These are phyloP conservation scores for Mirounga angustirostris DNA, from an alignment of 2,113 vertebrate species.

Conservation along the genomic window DNA sequence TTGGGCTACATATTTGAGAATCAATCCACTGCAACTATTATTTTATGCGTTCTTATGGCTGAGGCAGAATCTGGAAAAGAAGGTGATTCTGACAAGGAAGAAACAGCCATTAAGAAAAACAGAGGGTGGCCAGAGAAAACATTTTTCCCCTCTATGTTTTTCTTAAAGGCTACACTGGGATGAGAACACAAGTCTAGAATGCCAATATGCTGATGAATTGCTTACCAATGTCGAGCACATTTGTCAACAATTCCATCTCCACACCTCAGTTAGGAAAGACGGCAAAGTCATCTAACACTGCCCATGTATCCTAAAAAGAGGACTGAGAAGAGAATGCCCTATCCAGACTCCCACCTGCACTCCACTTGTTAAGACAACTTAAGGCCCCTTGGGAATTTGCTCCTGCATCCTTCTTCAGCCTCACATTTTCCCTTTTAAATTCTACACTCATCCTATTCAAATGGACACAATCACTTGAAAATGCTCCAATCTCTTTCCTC, in stretches of 20 bases:
- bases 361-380: background rate
- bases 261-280: background rate
- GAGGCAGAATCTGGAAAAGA: background rate
- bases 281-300: background rate
- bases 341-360: accelerated
- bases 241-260: background rate
- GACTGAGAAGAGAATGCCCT: background rate
- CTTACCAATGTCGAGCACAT: slow-evolving; percentile 29
- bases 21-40: background rate
- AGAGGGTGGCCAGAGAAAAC: background rate
- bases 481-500: background rate
- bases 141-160: background rate
- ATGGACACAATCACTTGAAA: background rate
- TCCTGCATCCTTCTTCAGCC: background rate
- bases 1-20: background rate
- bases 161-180: background rate
- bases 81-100: background rate
- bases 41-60: background rate
- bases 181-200: slow-evolving; percentile 19
- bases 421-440: background rate
- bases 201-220: slow-evolving; percentile 24
- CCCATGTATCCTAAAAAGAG: background rate
- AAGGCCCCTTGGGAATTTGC: background rate
- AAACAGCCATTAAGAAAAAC: slow-evolving; percentile 39
- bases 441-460: background rate